Conservation (phyloP, 1,140 invertebrate species). For the Carcinoscorpius rotundicauda region DNA sequence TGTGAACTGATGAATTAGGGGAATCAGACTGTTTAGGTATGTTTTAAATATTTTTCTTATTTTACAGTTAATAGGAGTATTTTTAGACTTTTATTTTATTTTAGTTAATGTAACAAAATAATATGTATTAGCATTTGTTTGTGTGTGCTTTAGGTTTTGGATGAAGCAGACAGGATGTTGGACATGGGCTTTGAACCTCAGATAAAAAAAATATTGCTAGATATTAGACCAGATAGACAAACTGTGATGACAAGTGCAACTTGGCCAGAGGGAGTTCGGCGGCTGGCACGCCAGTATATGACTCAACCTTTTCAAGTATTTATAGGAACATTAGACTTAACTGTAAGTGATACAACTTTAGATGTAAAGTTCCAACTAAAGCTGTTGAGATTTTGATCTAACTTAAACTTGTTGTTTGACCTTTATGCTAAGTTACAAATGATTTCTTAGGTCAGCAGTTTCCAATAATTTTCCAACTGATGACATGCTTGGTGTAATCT, state of each 20-base stretch:
- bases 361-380: no score
- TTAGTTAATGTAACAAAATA: not conserved
- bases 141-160: constrained; percentile 42
- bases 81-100: not conserved
- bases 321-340: constrained; percentile 67
- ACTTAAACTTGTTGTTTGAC: not conserved
- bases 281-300: constrained; percentile 71
- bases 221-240: constrained; percentile 42
- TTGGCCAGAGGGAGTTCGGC: constrained; percentile 39
- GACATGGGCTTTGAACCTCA: constrained; percentile 81
- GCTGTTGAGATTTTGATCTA: not conserved
- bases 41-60: no score
- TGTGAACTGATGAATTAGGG: no score
- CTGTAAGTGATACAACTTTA: constrained; percentile 27
- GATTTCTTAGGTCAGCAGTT: constrained; percentile 35
- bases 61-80: not conserved
- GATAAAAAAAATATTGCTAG: constrained; percentile 63
- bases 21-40: no score
- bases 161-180: constrained; percentile 71
- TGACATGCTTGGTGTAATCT: no score
- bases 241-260: constrained; percentile 43
- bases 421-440: not conserved
- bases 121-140: not conserved
- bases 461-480: no score
- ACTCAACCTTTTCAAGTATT: constrained; percentile 75